Conservation (phyloP, 2,797 vertebrate genomes). For the Varecia variegata region DNA sequence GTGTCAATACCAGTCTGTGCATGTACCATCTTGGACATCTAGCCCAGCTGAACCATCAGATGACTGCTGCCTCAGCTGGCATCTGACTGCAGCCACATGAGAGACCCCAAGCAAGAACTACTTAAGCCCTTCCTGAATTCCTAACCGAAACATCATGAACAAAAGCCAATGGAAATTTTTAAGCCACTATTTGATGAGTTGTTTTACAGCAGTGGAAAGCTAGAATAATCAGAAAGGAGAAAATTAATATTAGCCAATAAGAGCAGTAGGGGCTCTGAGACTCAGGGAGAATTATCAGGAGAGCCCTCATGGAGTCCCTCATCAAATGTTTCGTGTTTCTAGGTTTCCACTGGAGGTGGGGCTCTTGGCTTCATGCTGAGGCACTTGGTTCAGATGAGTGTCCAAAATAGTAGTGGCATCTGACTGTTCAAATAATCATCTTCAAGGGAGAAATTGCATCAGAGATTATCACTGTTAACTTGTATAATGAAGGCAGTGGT, state of each 20-base stretch:
- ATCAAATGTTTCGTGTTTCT: background rate
- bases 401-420: background rate
- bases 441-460: slow-evolving; percentile 4
- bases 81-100: background rate
- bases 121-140: background rate
- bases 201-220: background rate
- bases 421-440: slow-evolving; percentile 27
- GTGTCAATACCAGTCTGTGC: background rate
- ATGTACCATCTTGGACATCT: background rate
- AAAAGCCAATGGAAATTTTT: slow-evolving; percentile 1
- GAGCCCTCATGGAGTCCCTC: background rate
- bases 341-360: background rate
- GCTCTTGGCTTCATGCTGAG: background rate
- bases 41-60: background rate
- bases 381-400: background rate
- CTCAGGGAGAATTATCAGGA: background rate
- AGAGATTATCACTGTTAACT: background rate
- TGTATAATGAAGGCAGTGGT: background rate
- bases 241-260: background rate
- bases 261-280: background rate
- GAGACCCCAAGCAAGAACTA: background rate
- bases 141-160: background rate
- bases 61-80: background rate
- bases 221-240: background rate
- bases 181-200: background rate